Percentiles rank a stretch among this genome's conserved stretches.
Evolutionary conservation across 2,113 vertebrate species (phyloP).

Genomic region (Pleuronectes platessa): DNA sequence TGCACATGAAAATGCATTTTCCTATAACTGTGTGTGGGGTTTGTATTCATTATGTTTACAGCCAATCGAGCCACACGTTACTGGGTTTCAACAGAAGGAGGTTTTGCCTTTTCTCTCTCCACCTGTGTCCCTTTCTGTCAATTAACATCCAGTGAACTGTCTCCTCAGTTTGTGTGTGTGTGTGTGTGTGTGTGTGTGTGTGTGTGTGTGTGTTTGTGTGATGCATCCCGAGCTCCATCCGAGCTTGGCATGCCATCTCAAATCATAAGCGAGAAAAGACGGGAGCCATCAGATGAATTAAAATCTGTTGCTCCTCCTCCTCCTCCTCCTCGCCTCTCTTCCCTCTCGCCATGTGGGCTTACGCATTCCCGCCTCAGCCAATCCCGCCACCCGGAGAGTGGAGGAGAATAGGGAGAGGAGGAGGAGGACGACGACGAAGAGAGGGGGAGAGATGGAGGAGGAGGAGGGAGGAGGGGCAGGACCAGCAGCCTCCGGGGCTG

Average conservation of each 20-base stretch:
- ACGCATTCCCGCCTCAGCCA: conserved; percentile 65
- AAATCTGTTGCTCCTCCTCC: conserved; percentile 70
- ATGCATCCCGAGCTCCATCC: conserved; percentile 39
- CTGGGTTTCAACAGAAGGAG: conserved; percentile 2
- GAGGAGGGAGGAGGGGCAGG: conserved; percentile 55
- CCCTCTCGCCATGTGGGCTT: conserved; percentile 38
- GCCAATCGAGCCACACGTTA: conserved; percentile 2
- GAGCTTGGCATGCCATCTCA: conserved; percentile 46
- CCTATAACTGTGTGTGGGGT: neutral
- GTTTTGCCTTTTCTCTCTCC: neutral
- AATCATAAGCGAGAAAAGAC: conserved; percentile 62
- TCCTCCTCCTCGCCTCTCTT: conserved; percentile 4
- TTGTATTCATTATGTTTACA: neutral
- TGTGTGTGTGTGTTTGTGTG: neutral
- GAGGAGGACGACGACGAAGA: neutral
- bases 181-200: conserved; percentile 14
- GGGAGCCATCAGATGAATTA: conserved; percentile 78
- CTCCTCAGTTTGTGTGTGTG: conserved; percentile 7
- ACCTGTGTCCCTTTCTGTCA: conserved; percentile 34
- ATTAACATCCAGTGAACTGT: conserved; percentile 33
- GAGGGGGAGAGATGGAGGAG: neutral
- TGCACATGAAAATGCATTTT: neutral
- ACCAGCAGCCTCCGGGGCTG: conserved; percentile 69
- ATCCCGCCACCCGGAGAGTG: conserved; percentile 46
- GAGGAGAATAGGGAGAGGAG: neutral